phyloP scores from a whole-genome alignment of 2,113 vertebrate species.

The Clarias macrocephalus region DNA sequence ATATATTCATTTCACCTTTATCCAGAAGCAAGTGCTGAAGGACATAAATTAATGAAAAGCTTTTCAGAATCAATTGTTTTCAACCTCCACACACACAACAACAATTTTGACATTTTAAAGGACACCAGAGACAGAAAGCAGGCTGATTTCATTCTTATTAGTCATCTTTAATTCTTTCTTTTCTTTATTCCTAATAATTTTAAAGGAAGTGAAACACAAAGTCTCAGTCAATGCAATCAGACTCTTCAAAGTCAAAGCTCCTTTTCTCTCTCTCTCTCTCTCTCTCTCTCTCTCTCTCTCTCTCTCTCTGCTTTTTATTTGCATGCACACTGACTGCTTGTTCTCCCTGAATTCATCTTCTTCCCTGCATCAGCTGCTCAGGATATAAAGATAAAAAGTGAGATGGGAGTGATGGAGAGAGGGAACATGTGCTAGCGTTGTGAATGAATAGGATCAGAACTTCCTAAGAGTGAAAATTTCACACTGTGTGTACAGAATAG shows the following conservation, averaged over 20 bases:
- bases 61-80: neutral
- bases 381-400: neutral
- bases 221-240: too few relatives aligned
- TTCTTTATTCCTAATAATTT: neutral
- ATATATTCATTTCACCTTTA: neutral
- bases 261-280: neutral
- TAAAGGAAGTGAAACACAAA: neutral
- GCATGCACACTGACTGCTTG: neutral
- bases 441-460: neutral
- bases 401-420: neutral
- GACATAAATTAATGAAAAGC: neutral
- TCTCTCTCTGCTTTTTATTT: neutral
- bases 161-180: neutral
- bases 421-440: neutral
- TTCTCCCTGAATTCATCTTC: neutral
- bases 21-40: neutral
- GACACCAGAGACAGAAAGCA: neutral
- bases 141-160: neutral
- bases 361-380: neutral
- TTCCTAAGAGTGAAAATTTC: neutral
- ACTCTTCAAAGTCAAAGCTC: neutral
- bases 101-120: too few relatives aligned
- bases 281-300: neutral
- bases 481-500: neutral
- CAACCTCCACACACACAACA: neutral